Conservation (phyloP, 1,140 invertebrate genomes). For the Drosophila teissieri region DNA sequence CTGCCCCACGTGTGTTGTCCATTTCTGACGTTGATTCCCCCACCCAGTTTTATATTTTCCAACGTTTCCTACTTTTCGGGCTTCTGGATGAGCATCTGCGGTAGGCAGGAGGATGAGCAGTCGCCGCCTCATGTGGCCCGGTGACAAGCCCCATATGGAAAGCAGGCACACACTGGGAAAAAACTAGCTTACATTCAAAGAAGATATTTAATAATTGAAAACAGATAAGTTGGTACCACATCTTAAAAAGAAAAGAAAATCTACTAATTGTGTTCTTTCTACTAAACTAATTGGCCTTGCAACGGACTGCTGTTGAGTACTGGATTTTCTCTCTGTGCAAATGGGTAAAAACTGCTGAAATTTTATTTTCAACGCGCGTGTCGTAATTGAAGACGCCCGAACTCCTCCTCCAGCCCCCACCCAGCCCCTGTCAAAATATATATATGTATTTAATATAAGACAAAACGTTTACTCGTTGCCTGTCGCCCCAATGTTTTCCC, state of each 20-base stretch:
- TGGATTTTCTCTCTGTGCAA: conserved; percentile 10
- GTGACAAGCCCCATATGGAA: conserved; percentile 77
- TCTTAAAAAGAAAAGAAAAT: too few relatives aligned
- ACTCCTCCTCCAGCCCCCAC: conserved; percentile 11
- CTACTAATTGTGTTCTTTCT: too few relatives aligned
- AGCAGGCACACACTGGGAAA: conserved; percentile 18
- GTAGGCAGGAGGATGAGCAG: conserved; percentile 48
- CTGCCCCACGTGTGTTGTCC: conserved; percentile 74
- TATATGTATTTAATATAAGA: conserved; percentile 50
- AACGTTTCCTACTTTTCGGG: background rate
- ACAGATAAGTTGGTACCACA: too few relatives aligned
- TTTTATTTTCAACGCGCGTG: conserved; percentile 80
- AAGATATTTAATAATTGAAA: too few relatives aligned
- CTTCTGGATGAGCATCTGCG: conserved; percentile 49
- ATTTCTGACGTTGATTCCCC: conserved; percentile 66
- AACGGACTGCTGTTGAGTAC: too few relatives aligned
- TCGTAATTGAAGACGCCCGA: conserved; percentile 77
- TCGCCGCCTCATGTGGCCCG: conserved; percentile 14
- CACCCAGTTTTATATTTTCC: background rate
- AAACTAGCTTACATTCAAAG: background rate
- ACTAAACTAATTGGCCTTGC: too few relatives aligned
- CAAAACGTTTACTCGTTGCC: conserved; percentile 76
- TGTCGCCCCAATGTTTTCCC: conserved; percentile 5
- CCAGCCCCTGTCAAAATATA: conserved; percentile 70
- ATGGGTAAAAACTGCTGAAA: conserved; percentile 58